Base-by-base conservation (phyloP, 1,140 invertebrate species). In the Hylaeus volcanicus region DNA sequence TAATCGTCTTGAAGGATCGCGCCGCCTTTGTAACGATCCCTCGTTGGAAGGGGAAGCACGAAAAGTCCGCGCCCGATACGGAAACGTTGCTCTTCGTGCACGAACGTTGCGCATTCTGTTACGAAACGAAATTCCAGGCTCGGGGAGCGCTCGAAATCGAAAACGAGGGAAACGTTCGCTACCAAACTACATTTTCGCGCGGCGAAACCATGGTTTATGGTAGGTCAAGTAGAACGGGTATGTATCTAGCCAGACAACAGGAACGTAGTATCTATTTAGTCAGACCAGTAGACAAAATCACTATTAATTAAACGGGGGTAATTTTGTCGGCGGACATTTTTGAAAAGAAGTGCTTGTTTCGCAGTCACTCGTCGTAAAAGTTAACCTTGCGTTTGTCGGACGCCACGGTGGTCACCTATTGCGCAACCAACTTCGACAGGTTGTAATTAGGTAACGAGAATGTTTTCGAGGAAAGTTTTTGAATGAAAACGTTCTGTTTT, bases 1-100 rank as follows among this genome's bases (percentile, higher is more conserved):
- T 65, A 65, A 65, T 65, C 63, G 43, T 65, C 63, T 65, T 43
- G 14, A 43, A 65, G 37, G 63, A 65, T 45, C 63, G 63, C 37
- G 63, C 26, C 63, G 39, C 63, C 43, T 45, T 26, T 11, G 39
- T 41, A 65, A 43, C 11, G 63, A 3, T 45, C 4, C 43, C 43
- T 15, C 15, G 41, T 43, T 12, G 63, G 37, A 41, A 45, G 45
- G 14, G 5, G 39, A 43, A 41, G 43, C 39, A 8, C 11, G 43
- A 11, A 8, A 43, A 65, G 63, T 41, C 8, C 61, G 37, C 12
- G 12, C 55, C n/a, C 55, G 55, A 58, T 9, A 58, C 12, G 55
- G 9, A 15, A 58, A n/a, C 14, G 14, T 1, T 15, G 55, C 1
- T 58, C 14, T 58, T 12, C 55, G 14, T 12, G 14, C 58, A 9